A percentile compares a stretch with the other conserved stretches of the same genome.
phyloP scores from a whole-genome alignment of 2,888 invertebrate genomes.

The Pyralis farinalis region DNA sequence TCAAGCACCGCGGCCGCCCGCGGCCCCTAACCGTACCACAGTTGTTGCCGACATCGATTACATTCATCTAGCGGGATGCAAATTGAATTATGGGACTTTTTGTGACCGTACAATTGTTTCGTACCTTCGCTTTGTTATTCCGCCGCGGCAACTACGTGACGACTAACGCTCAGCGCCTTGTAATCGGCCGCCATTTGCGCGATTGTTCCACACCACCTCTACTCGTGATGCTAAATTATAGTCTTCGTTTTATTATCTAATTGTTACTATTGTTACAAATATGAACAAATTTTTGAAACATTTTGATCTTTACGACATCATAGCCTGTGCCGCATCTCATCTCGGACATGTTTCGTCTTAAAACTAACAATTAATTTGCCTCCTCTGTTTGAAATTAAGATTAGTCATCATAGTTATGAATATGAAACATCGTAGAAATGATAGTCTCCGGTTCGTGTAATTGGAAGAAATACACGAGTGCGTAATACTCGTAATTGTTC shows the following conservation, averaged over 20 bases:
- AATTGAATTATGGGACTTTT: slow-evolving; percentile 81
- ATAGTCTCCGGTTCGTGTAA: slow-evolving; percentile 38
- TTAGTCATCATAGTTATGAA: slow-evolving; percentile 34
- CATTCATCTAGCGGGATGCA: slow-evolving; percentile 77
- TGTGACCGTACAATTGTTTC: slow-evolving; percentile 72
- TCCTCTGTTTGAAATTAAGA: slow-evolving; percentile 20
- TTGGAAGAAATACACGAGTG: slow-evolving; percentile 55
- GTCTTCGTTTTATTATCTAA: slow-evolving; percentile 75
- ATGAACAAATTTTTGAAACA: slow-evolving; percentile 41
- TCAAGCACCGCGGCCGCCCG: slow-evolving; percentile 53
- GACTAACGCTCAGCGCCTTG: slow-evolving; percentile 66
- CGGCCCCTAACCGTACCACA: slow-evolving; percentile 61
- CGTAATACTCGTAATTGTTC: slow-evolving; percentile 53
- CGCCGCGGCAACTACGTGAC: slow-evolving; percentile 68
- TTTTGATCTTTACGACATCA: slow-evolving; percentile 36
- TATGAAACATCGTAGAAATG: slow-evolving; percentile 46
- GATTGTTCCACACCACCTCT: slow-evolving; percentile 64
- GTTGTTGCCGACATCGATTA: slow-evolving; percentile 57
- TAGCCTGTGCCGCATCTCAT: slow-evolving; percentile 28
- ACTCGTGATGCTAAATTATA: slow-evolving; percentile 71
- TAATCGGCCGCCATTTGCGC: slow-evolving; percentile 60
- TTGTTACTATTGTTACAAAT: slow-evolving; percentile 70
- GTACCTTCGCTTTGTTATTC: slow-evolving; percentile 68
- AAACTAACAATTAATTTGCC: slow-evolving; percentile 23
- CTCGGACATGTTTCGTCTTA: slow-evolving; percentile 28